Evolutionary conservation across 2,113 vertebrate species (phyloP).

Genomic region (Diglossa brunneiventris): DNA sequence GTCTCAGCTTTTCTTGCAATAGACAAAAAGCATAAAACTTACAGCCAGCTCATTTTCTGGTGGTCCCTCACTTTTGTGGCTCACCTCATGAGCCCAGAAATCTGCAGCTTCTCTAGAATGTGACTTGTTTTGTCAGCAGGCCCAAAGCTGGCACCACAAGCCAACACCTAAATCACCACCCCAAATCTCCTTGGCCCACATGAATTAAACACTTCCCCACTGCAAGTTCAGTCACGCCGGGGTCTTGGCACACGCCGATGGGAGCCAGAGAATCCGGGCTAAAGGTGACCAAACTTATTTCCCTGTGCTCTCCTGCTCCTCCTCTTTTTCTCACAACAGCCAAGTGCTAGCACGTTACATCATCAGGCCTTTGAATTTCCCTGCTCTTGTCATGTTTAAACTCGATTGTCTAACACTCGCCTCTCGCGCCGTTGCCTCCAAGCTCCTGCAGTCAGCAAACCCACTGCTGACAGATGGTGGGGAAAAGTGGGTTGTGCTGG

Average conservation of each 20-base stretch:
- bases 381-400: slow-evolving; percentile 63
- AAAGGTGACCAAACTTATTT: neutral
- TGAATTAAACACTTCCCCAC: slow-evolving; percentile 25
- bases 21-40: neutral
- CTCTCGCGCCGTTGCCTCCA: slow-evolving; percentile 39
- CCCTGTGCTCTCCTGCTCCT: neutral
- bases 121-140: neutral
- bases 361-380: slow-evolving; percentile 66
- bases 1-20: neutral
- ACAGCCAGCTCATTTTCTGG: neutral
- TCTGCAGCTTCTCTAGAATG: neutral
- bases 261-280: slow-evolving; percentile 13
- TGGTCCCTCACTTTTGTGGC: neutral
- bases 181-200: neutral
- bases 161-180: neutral
- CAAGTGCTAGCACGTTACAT: slow-evolving; percentile 53
- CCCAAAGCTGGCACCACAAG: neutral
- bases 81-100: neutral
- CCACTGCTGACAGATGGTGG: slow-evolving; percentile 75
- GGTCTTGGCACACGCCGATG: neutral
- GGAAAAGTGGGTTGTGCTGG: slow-evolving; percentile 64
- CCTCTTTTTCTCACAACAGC: slow-evolving; percentile 46
- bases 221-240: neutral
- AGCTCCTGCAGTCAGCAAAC: slow-evolving; percentile 69
- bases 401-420: slow-evolving; percentile 70